These are phyloP conservation scores for Brachypodius melanocephalos DNA, from an alignment of 2,113 vertebrate species.

Conservation along the genomic window DNA sequence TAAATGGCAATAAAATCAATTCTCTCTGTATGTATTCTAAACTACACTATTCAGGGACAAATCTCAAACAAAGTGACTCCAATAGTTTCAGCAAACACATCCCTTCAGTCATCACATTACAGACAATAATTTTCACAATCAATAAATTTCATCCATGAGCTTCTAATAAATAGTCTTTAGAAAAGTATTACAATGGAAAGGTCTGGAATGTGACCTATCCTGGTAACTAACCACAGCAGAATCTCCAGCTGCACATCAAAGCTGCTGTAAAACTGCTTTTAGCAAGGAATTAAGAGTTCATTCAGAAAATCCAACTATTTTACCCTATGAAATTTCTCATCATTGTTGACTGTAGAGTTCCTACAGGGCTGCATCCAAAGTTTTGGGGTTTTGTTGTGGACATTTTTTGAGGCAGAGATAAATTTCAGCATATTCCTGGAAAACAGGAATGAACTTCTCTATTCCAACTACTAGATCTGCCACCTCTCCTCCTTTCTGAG, in stretches of 20 bases:
- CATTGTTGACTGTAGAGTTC: neutral
- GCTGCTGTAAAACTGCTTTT: neutral
- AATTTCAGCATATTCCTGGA: neutral
- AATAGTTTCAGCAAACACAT: neutral
- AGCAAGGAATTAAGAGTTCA: neutral
- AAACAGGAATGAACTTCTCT: neutral
- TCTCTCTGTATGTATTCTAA: neutral
- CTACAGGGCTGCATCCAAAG: neutral
- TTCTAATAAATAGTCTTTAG: neutral
- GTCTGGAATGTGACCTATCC: constrained; percentile 2
- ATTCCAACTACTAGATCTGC: neutral
- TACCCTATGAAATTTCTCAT: neutral
- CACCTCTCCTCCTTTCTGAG: neutral
- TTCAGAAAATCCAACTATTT: neutral
- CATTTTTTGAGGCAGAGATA: neutral
- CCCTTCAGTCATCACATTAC: neutral
- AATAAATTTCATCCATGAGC: neutral
- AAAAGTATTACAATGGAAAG: neutral
- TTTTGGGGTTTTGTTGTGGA: neutral
- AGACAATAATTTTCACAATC: neutral
- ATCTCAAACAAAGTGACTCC: neutral
- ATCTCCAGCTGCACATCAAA: constrained; percentile 22
- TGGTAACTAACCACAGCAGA: neutral
- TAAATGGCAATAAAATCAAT: neutral
- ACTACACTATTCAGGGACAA: neutral